These are phyloP conservation scores for Dynastes hyllus DNA, from an alignment of 2,888 invertebrate species.

Conservation along the genomic window DNA sequence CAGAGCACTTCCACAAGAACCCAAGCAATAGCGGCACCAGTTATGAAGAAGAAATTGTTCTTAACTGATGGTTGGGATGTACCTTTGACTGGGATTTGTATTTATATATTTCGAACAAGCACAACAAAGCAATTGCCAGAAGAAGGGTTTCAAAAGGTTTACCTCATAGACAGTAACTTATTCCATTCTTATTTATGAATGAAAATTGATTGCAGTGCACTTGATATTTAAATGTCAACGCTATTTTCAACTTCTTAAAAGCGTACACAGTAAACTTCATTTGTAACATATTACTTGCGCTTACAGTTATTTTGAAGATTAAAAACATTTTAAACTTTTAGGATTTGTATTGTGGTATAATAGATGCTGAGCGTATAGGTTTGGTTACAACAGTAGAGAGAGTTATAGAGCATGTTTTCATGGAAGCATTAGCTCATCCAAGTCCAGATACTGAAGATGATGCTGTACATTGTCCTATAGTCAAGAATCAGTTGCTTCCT, in stretches of 20 bases:
- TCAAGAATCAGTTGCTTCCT: conserved; percentile 88
- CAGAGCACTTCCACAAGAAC: conserved; percentile 65
- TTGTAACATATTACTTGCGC: too few species aligned
- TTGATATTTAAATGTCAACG: too few species aligned
- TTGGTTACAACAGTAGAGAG: conserved; percentile 91
- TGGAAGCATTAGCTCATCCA: conserved; percentile 91
- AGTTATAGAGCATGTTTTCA: conserved; percentile 90
- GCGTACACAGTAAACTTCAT: too few species aligned
- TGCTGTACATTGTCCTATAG: conserved; percentile 84
- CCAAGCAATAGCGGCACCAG: conserved; percentile 66
- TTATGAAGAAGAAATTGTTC: conserved; percentile 84
- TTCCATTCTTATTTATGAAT: too few species aligned
- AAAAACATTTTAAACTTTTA: conserved; percentile 50
- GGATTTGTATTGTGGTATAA: conserved; percentile 82
- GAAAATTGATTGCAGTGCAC: too few species aligned
- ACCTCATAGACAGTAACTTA: too few species aligned
- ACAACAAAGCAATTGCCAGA: conserved; percentile 90
- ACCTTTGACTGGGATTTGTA: conserved; percentile 86
- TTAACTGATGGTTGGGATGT: conserved; percentile 90
- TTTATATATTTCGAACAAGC: conserved; percentile 90
- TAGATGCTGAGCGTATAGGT: conserved; percentile 85
- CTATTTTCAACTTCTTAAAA: too few species aligned
- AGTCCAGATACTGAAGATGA: conserved; percentile 87
- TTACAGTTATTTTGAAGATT: too few species aligned
- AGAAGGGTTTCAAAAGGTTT: conserved; percentile 92